Conservation (phyloP, 2,797 vertebrate species). For the Enteromius mattozi region DNA sequence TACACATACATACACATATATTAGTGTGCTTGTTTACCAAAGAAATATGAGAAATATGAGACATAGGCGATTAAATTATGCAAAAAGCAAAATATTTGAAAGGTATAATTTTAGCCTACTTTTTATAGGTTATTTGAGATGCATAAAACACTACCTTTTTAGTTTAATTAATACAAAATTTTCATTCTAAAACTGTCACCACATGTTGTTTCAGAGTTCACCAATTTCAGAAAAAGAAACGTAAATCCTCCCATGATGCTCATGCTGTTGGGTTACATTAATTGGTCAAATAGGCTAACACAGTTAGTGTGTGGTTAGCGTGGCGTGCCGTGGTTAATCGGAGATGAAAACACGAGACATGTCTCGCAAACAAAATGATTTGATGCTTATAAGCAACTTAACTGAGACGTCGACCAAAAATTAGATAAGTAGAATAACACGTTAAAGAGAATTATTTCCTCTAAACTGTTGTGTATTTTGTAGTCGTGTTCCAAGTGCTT, state of each 20-base stretch:
- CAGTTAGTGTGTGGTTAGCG: not conserved
- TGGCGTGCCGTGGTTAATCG: not conserved
- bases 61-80: no score
- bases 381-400: not conserved
- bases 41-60: not conserved
- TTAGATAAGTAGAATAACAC: not conserved
- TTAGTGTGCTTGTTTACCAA: not conserved
- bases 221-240: not conserved
- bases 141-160: no score
- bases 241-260: not conserved
- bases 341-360: not conserved
- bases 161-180: no score
- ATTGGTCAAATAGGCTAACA: not conserved
- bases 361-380: not conserved
- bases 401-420: not conserved
- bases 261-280: not conserved
- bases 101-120: no score
- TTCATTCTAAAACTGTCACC: not conserved
- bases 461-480: not conserved
- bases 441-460: not conserved
- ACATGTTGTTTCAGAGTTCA: no score
- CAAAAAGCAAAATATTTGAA: no score
- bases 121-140: no score
- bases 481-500: not conserved
- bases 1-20: not conserved